Conservation (phyloP, 2,888 invertebrate genomes). For the Scaptomyza flava region DNA sequence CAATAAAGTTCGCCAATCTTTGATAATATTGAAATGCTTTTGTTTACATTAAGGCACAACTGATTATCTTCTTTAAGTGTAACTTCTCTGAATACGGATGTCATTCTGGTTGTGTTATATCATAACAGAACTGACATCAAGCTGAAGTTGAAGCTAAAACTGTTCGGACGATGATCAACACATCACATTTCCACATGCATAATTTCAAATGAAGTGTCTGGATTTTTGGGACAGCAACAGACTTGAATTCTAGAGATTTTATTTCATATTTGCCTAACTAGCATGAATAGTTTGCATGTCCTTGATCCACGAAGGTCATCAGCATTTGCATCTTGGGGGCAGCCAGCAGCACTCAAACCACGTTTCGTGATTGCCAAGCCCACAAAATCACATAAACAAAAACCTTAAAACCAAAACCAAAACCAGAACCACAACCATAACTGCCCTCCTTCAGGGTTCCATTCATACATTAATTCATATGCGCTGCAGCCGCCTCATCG, state of each 20-base stretch:
- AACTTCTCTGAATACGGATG: slow-evolving; percentile 2
- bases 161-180: slow-evolving; percentile 34
- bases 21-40: too few relatives aligned
- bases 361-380: slow-evolving; percentile 71
- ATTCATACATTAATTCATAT: slow-evolving; percentile 73
- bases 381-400: slow-evolving; percentile 70
- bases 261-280: too few relatives aligned
- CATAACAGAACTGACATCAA: slow-evolving; percentile 52
- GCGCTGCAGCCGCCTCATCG: background rate
- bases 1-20: too few relatives aligned
- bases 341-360: slow-evolving; percentile 31
- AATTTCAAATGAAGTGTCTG: slow-evolving; percentile 50
- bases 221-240: background rate
- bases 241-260: background rate
- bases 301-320: slow-evolving; percentile 71
- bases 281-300: slow-evolving; percentile 38
- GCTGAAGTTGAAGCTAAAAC: slow-evolving; percentile 18
- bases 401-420: background rate
- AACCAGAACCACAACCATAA: slow-evolving; percentile 1
- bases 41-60: background rate
- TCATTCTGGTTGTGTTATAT: slow-evolving; percentile 2
- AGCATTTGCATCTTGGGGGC: slow-evolving; percentile 67
- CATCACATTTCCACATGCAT: slow-evolving; percentile 66
- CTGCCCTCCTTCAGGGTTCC: slow-evolving; percentile 19
- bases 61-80: slow-evolving; percentile 1